Conservation (phyloP, 2,113 vertebrate genomes). For the Ptyas mucosa region DNA sequence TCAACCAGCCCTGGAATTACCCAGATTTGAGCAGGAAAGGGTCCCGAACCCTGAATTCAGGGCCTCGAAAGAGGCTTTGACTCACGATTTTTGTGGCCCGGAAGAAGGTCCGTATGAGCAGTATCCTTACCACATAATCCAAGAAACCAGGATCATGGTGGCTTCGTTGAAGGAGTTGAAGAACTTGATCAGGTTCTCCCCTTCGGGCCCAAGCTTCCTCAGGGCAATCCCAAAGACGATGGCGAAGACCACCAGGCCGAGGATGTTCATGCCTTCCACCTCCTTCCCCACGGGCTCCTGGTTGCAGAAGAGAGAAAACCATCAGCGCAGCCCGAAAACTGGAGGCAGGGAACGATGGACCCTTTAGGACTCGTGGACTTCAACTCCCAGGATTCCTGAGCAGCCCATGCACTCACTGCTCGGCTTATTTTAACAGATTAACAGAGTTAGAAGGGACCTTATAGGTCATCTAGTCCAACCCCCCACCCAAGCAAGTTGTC, state of each 20-base stretch:
- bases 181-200: slow-evolving; percentile 85
- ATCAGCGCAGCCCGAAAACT: not conserved
- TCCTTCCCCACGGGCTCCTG: slow-evolving; percentile 70
- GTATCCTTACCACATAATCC: slow-evolving; percentile 90
- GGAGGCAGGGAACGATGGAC: no score
- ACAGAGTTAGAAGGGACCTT: no score
- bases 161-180: slow-evolving; percentile 91
- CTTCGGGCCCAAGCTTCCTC: slow-evolving; percentile 83
- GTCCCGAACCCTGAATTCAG: not conserved
- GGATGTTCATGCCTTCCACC: slow-evolving; percentile 87
- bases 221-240: slow-evolving; percentile 86
- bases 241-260: slow-evolving; percentile 88
- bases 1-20: not conserved
- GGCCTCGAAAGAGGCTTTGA: not conserved
- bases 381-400: no score
- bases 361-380: no score
- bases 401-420: no score
- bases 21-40: not conserved
- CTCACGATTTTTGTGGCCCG: not conserved
- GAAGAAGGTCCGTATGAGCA: fast-evolving
- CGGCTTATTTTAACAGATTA: no score
- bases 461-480: no score
- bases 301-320: not conserved
- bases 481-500: no score
- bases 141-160: slow-evolving; percentile 90